phyloP scores from a whole-genome alignment of 2,888 invertebrate genomes.

The Lasioglossum calceatum region DNA sequence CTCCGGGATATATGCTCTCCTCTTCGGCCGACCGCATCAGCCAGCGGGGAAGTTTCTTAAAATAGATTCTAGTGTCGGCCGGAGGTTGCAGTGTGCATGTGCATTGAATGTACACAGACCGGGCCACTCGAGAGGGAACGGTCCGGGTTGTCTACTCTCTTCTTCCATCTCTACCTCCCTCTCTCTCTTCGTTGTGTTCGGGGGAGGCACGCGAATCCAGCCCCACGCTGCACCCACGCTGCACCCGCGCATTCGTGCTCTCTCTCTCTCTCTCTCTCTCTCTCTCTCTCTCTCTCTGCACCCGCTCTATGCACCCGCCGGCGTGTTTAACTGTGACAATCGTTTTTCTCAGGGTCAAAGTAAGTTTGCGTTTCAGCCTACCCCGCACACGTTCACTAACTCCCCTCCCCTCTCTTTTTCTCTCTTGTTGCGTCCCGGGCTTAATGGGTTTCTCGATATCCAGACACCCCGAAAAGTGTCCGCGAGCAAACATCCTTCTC shows the following conservation, averaged over 20 bases:
- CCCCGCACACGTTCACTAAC: not conserved
- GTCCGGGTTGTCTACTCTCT: not conserved
- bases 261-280: not conserved
- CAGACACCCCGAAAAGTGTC: not conserved
- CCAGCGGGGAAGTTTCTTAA: conserved; percentile 76
- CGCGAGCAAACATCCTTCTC: not conserved
- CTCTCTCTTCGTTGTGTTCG: not conserved
- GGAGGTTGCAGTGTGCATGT: conserved; percentile 67
- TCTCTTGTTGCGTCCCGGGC: not conserved
- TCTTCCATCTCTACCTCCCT: not conserved
- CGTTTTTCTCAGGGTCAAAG: conserved; percentile 25
- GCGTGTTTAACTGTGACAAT: conserved; percentile 24
- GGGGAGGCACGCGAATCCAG: conserved; percentile 16
- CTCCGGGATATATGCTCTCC: conserved; percentile 64
- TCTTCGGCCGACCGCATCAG: conserved; percentile 73
- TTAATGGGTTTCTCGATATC: not conserved
- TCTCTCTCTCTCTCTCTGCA: not conserved
- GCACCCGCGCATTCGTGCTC: not conserved
- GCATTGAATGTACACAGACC: conserved; percentile 33
- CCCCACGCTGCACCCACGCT: not conserved
- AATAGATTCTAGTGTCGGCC: conserved; percentile 77
- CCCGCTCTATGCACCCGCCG: not conserved
- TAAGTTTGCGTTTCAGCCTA: not conserved
- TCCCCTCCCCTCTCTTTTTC: not conserved
- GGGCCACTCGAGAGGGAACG: conserved; percentile 31